These are phyloP conservation scores for Elaphurus davidianus DNA, from an alignment of 2,113 vertebrate species.

Conservation along the genomic window DNA sequence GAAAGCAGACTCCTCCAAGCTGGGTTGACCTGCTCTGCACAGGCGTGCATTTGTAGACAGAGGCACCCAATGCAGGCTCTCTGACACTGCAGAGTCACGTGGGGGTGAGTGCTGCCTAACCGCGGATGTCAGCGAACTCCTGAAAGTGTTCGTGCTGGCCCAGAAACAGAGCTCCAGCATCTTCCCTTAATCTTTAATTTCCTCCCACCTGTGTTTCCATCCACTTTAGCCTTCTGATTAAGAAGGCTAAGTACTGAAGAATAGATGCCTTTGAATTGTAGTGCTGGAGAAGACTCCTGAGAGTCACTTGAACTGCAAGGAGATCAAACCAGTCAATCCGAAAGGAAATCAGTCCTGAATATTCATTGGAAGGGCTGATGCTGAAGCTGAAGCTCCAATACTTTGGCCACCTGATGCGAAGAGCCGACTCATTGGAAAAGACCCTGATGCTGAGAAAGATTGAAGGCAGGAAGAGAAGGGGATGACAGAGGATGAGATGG, in stretches of 20 bases:
- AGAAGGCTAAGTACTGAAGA: background rate
- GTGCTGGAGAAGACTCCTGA: background rate
- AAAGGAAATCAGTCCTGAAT: background rate
- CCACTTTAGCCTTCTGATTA: background rate
- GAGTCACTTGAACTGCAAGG: background rate
- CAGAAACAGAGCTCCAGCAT: background rate
- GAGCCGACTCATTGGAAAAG: background rate
- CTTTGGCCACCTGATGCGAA: background rate
- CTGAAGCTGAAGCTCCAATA: background rate
- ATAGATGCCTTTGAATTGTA: background rate
- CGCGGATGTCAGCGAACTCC: accelerated
- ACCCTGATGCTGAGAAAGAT: background rate
- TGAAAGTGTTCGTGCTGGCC: accelerated
- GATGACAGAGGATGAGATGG: background rate
- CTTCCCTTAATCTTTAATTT: background rate
- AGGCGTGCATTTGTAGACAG: background rate
- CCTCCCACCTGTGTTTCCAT: background rate
- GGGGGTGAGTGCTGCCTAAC: accelerated
- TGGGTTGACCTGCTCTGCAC: background rate
- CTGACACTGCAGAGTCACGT: accelerated
- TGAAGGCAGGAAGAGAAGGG: background rate
- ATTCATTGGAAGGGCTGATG: background rate
- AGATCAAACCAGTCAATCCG: background rate
- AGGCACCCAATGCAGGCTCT: accelerated
- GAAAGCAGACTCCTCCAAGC: background rate